Base-by-base conservation (phyloP, 92 coral and sea anemone species). In the Zoanthus solanderi region DNA sequence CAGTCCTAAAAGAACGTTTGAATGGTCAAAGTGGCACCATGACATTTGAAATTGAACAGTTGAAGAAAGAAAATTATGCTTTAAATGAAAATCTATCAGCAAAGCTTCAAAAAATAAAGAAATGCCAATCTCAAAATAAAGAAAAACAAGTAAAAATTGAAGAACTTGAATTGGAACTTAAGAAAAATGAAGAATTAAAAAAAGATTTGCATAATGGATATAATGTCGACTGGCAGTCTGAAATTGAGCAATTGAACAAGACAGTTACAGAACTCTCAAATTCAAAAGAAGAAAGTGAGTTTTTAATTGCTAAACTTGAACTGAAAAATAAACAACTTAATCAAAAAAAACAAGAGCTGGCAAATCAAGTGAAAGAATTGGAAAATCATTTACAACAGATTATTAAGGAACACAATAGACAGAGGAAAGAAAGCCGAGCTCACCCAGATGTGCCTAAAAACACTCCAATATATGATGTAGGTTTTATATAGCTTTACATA, bases 381-480 rank as follows among this genome's bases (percentile, higher is more conserved):
- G 92, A 92, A 46, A 72, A 65, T 28, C 93, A 90, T 84, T 84
- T 95, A 83, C 98, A 91, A 69, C 98, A 95, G 54, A 87, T 89
- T 60, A 78, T 93, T 50, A 94, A 93, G 85, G 96, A 95, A 14
- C 88, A 89, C 63, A 95, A 91, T 58, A 93, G 88, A 50, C 94
- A 86, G 66, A 95, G 88, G 50, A 89, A 86, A 81, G 90, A 92
- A 50, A 78, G 79, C 6, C 74, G 84, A 17, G 84, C 94, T 4
- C 89, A 92, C 78, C 98, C 98, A n/a, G 98, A 95, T 58, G 96
- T 76, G 6, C 98, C 96, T 34, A 88, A 94, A 71, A 88, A 93
- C 72, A 89, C 95, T 28, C 95, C 98, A 8, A 91, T 90, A 2
- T 89, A 90, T 72, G 98, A 94, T 87, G 98, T 94, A 87, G 30